Percentiles rank a stretch among this genome's conserved stretches.
These are phyloP conservation scores for Phytoseiulus persimilis DNA, from an alignment of 2,888 invertebrate genomes.

Conservation along the genomic window DNA sequence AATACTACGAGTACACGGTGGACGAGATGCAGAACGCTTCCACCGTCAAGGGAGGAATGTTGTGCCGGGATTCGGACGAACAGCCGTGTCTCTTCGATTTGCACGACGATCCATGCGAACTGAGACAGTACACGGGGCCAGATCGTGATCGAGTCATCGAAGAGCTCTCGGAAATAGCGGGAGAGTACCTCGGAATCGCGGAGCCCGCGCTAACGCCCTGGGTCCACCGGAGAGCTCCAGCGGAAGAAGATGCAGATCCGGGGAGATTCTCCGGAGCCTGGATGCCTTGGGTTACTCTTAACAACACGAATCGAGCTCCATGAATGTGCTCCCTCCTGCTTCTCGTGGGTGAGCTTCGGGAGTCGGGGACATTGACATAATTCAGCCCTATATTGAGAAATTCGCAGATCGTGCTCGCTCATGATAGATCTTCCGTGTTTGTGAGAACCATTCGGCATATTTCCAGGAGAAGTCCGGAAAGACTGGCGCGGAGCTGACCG, in stretches of 20 bases:
- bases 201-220: background rate
- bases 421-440: no score
- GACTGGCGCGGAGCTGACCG: no score
- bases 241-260: constrained; percentile 13
- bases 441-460: no score
- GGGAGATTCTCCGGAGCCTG: background rate
- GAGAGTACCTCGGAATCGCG: background rate
- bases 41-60: background rate
- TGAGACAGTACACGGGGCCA: background rate
- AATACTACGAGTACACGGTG: background rate
- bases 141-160: background rate
- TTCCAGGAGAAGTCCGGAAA: no score
- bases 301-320: no score
- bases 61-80: background rate
- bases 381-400: no score
- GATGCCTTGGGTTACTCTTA: background rate
- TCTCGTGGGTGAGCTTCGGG: no score
- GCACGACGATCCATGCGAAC: background rate
- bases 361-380: no score
- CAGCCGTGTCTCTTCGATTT: constrained; percentile 8
- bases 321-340: no score
- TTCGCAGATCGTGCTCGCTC: no score
- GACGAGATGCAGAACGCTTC: background rate
- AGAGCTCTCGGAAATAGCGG: background rate
- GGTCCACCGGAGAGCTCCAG: background rate